Base-by-base conservation (phyloP, 2,113 vertebrate species). In the Solea solea region DNA sequence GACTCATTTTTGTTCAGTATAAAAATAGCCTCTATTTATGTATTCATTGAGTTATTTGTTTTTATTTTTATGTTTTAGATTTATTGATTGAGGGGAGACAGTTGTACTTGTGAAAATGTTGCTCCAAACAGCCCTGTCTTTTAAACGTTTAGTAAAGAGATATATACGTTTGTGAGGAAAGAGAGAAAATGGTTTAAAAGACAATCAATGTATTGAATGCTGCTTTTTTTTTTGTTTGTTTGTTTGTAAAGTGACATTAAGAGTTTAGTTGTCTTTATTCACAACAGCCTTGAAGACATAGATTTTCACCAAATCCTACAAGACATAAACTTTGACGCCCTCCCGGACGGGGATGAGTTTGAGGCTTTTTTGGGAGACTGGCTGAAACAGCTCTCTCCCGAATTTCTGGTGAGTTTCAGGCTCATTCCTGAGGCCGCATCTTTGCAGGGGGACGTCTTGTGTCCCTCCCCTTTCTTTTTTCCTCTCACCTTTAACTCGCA, bases 181-280 rank as follows among this genome's bases (percentile, higher is more conserved):
- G 45, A 95, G 93, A 95, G 95, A 21, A 21, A 21, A 96, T 95
- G 93, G 94, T 92, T 94, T 94, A 94, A 94, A 89, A 92, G 96
- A 96, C 95, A 96, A 97, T 97, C 95, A 94, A 95, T 96, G 95
- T 93, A 96, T 96, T 95, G 94, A 95, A 98, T 96, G 96, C 95
- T 95, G 93, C 93, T 95, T 95, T 95, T 95, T 59, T 46, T 46
- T 95, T 95, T 59, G 3, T 46, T 46, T 46, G 9, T 8, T 12
- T 12, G 9, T 9, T 48, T 95, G 95, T 94, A 95, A 97, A 83
- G 82, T 93, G 94, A 95, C 94, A 96, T 95, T 96, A 96, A 96
- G 95, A 95, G 95, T 94, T 93, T 92, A 98, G 96, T 97, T 91
- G 96, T 99, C 96, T 98, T 95, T 98, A 97, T 96, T 94, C 95